Evolutionary conservation across 2,113 vertebrate species (phyloP), one percentile per base, ranked within the genome.

Genomic region (Dicentrarchus labrax): DNA sequence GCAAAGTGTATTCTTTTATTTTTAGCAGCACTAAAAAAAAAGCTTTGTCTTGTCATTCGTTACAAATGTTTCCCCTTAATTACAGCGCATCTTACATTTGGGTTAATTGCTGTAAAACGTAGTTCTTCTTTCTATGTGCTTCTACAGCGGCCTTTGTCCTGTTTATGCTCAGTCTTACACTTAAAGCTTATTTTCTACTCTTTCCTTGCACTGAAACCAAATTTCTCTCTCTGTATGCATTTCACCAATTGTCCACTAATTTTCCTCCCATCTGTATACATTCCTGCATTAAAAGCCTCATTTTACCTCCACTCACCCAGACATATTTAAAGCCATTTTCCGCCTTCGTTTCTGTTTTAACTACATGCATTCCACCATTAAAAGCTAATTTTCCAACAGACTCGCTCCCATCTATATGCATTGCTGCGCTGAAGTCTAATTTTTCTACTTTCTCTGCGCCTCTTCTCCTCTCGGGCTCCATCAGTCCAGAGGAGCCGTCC

Each of bases 391-490:
- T 51, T 84, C 65, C 19, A 30, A 64, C 57, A 30, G 60, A 59
- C 62, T 36, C 0, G 41, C 82, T 84, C 81, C 87, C 82, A 90
- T 93, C 83, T 87, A 86, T 86, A 91, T 88, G 90, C 90, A 88
- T 85, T 84, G 87, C 86, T 43, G 82, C 19, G 4, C 59, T 7
- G 64, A 72, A 36, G 80, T 72, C 76, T 92, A 73, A 88, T 92
- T 91, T 86, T 91, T 88, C 83, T 86, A 77, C 76, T 82, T 88
- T 86, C 80, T 83, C 84, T 47, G 62, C 57, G 51, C 53, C 83
- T 78, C 67, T 76, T 82, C 85, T 68, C 80, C 81, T 81, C 68
- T 51, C 47, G 43, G 71, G 62, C 76, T 84, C 84, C 90, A 80
- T 90, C 88, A 85, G 87, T 64, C 41, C 83, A 62, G 60, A 65